Evolutionary conservation across 2,888 invertebrate species (phyloP).

Genomic region (Uloborus plumipes): DNA sequence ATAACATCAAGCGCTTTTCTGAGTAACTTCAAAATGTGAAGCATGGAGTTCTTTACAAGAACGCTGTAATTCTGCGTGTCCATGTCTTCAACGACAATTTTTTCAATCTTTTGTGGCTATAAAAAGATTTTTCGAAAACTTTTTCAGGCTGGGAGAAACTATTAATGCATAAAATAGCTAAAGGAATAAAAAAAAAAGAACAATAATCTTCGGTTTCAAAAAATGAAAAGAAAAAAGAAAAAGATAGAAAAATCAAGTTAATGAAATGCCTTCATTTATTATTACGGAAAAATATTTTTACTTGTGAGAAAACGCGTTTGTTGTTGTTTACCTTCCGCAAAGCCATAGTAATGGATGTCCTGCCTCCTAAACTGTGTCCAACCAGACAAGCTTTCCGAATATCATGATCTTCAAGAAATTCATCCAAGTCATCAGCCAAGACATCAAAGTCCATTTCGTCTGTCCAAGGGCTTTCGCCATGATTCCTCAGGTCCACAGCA

Average conservation of each 20-base stretch:
- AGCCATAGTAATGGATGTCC: conserved; percentile 32
- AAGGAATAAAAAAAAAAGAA: too few relatives aligned
- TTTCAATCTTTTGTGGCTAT: conserved; percentile 50
- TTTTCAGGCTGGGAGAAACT: too few relatives aligned
- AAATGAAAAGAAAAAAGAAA: too few relatives aligned
- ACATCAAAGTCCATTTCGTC: conserved; percentile 38
- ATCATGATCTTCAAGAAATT: conserved; percentile 18
- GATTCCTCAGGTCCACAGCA: conserved; percentile 37
- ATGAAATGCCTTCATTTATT: too few relatives aligned
- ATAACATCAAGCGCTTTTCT: conserved; percentile 13
- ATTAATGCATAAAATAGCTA: too few relatives aligned
- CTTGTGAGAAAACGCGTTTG: neutral
- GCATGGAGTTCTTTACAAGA: conserved; percentile 9
- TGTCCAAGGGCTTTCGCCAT: conserved; percentile 49
- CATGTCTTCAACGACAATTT: conserved; percentile 52
- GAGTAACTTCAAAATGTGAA: conserved; percentile 21
- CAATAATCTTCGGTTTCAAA: too few relatives aligned
- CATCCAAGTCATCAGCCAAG: conserved; percentile 20
- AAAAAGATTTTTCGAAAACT: neutral
- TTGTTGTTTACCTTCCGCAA: conserved; percentile 4
- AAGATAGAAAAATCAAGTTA: too few relatives aligned
- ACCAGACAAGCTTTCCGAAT: conserved; percentile 20
- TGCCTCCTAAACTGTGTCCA: conserved; percentile 45
- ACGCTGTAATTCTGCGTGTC: conserved; percentile 11
- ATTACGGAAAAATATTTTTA: neutral